Evolutionary conservation across 2,888 invertebrate species (phyloP), one percentile per base, ranked within the genome.

Genomic region (Gari tellinella): DNA sequence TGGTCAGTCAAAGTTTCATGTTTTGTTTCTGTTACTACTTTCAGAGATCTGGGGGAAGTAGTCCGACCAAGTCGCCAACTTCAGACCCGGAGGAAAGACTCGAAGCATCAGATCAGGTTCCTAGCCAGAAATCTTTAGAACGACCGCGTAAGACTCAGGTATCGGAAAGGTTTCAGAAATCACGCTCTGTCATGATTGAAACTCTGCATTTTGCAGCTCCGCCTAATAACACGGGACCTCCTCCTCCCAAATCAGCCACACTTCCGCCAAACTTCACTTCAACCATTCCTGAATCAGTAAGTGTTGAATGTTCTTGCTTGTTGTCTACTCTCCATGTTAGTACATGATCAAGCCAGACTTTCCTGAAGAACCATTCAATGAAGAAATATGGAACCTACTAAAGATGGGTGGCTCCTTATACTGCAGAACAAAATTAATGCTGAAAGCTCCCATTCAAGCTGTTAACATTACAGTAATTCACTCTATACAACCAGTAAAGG

Each of bases 171-270:
- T 76, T 72, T 64, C 49, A 53, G 48, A 76, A 76, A 58, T 56
- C 76, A 26, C 72, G 76, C 21, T 76, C 76, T 67, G 76, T 76
- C 60, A 76, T 76, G 72, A 67, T 76, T 56, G 76, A 72, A 61
- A 76, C 68, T 53, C 68, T 76, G 25, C 63, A 72, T 46, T 68
- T 76, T 37, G 57, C 56, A 61, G 40, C 57, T 51, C 64, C 60
- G 23, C 67, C 67, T 21, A 19, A 49, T 48, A 48, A 61, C 53
- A 57, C 70, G 40, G 78, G 73, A 58, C 74, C 70, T 46, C 78
- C 74, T 66, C 78, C 78, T n/a, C 78, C 78, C 17, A 78, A 78
- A 67, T 74, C 73, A 17, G 78, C 78, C 23, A 78, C 78, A 51
- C 53, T 78, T 63, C 78, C 78, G 26, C 53, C 70, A 51, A 74